Percentiles rank a stretch among this genome's conserved stretches.
Conservation (phyloP, 2,888 invertebrate species). For the Isotomurus palustris region DNA sequence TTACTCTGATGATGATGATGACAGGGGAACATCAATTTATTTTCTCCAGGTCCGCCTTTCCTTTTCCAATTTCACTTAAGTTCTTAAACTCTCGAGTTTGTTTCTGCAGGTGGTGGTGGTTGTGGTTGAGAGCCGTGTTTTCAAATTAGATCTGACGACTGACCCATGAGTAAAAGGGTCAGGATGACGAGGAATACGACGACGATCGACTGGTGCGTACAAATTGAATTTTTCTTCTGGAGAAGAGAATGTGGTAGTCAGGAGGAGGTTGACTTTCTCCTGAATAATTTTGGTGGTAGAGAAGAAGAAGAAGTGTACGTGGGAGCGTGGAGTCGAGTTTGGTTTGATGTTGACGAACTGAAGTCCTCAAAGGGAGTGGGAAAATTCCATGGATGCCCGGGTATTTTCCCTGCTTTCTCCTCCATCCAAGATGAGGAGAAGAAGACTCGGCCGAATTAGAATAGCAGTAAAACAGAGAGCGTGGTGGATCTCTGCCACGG, state of each 20-base stretch:
- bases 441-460: not conserved
- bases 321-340: no score
- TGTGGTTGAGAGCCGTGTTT: not conserved
- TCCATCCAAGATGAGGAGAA: not conserved
- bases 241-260: no score
- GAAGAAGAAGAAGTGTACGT: no score
- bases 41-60: no score
- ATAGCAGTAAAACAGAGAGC: not conserved
- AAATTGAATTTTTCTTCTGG: no score
- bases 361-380: conserved; percentile 42
- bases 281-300: not conserved
- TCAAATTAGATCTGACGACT: no score
- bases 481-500: no score
- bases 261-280: not conserved
- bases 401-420: conserved; percentile 16
- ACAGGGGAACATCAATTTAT: not conserved
- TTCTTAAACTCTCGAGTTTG: no score
- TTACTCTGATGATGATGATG: no score
- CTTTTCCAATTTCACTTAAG: conserved; percentile 1
- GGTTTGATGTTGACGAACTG: conserved; percentile 21
- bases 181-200: no score
- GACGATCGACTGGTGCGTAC: no score
- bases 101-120: not conserved
- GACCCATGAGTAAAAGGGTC: no score
- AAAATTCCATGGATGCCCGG: conserved; percentile 28